These are phyloP conservation scores for Corella eumyota DNA, from an alignment of 23 tunicate species.

Conservation along the genomic window DNA sequence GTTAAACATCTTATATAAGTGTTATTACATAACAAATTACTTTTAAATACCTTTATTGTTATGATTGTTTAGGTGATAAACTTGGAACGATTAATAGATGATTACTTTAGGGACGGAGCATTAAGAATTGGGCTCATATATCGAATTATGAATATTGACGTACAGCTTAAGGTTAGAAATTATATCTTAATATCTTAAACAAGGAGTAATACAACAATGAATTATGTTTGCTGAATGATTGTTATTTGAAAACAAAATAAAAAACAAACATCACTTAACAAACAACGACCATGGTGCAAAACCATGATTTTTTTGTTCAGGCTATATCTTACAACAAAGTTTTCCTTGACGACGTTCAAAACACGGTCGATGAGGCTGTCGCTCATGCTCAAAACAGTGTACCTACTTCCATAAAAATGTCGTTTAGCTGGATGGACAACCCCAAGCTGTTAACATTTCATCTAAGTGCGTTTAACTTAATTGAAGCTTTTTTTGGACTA, in stretches of 20 bases:
- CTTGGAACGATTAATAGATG: not conserved
- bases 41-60: not conserved
- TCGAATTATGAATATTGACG: not conserved
- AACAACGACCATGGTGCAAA: too few species aligned
- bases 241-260: too few species aligned
- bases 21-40: not conserved
- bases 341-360: not conserved
- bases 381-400: conserved; percentile 2
- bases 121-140: not conserved
- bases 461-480: too few species aligned
- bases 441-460: too few species aligned
- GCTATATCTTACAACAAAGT: conserved; percentile 3
- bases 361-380: conserved; percentile 1
- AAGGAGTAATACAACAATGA: too few species aligned
- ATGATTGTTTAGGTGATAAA: not conserved
- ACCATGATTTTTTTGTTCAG: not conserved
- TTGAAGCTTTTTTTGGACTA: too few species aligned
- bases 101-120: not conserved
- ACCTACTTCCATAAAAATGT: not conserved
- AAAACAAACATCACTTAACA: too few species aligned
- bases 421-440: too few species aligned
- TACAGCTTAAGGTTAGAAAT: not conserved
- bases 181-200: not conserved
- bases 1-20: not conserved
- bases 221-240: too few species aligned